These are phyloP conservation scores for Xenopus tropicalis DNA, from an alignment of 2,113 vertebrate genomes.

Conservation along the genomic window UCB_Xtro_10.0 CM004451.2:7084001-7084500, in stretches of 20 bases:
- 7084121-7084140: constrained; percentile 44
- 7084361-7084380: constrained; percentile 51
- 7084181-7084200: constrained; percentile 44
- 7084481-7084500: constrained; percentile 56
- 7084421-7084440: constrained; percentile 55
- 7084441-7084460: constrained; percentile 56
- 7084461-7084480: constrained; percentile 48
- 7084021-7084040: constrained; percentile 45
- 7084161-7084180: not conserved
- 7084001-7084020: constrained; percentile 46
- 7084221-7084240: constrained; percentile 30
- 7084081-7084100: constrained; percentile 57
- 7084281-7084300: constrained; percentile 52
- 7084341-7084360: constrained; percentile 47
- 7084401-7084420: constrained; percentile 46
- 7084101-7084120: constrained; percentile 48
- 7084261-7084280: constrained; percentile 55
- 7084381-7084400: constrained; percentile 56
- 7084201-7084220: constrained; percentile 30
- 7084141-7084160: constrained; percentile 21
- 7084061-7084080: constrained; percentile 53
- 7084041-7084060: constrained; percentile 42
- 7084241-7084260: constrained; percentile 52
- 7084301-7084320: constrained; percentile 50
- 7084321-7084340: constrained; percentile 43